Conservation (phyloP, 1,140 invertebrate species). For the Charaxes varanes region DNA sequence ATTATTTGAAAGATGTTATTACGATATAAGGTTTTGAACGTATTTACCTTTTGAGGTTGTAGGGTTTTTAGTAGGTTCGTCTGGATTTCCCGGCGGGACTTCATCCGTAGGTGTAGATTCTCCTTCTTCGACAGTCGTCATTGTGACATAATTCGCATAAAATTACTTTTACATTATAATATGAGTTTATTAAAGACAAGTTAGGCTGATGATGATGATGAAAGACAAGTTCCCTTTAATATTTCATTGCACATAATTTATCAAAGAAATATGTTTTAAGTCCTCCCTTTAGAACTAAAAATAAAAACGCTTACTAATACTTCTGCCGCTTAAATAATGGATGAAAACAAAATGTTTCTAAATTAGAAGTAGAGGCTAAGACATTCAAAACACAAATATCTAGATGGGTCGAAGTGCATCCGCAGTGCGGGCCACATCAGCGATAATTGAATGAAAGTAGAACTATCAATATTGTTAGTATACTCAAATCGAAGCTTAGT, state of each 20-base stretch:
- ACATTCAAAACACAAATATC: too few species aligned
- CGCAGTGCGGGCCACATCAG: too few species aligned
- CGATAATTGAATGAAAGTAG: too few species aligned
- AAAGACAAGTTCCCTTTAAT: conserved; percentile 32
- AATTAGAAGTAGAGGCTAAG: too few species aligned
- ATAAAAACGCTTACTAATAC: too few species aligned
- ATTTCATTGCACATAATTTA: background rate
- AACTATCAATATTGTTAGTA: background rate
- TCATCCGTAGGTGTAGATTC: conserved; percentile 46
- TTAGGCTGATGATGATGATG: conserved; percentile 18
- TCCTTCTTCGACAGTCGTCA: conserved; percentile 62
- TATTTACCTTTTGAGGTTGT: conserved; percentile 77
- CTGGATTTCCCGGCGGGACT: conserved; percentile 73
- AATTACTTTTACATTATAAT: background rate
- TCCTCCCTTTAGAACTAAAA: background rate
- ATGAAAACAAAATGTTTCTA: background rate
- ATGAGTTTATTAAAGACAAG: too few species aligned
- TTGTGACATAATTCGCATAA: conserved; percentile 17
- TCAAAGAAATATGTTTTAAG: background rate
- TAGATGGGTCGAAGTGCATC: too few species aligned
- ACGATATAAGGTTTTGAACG: too few species aligned
- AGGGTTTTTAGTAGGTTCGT: conserved; percentile 80
- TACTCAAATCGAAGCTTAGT: conserved; percentile 30
- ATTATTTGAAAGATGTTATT: too few species aligned
- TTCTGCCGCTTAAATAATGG: too few species aligned